Evolutionary conservation across 1,140 invertebrate species (phyloP), one percentile per base, ranked within the genome.

Genomic region (Drosophila obscura): DNA sequence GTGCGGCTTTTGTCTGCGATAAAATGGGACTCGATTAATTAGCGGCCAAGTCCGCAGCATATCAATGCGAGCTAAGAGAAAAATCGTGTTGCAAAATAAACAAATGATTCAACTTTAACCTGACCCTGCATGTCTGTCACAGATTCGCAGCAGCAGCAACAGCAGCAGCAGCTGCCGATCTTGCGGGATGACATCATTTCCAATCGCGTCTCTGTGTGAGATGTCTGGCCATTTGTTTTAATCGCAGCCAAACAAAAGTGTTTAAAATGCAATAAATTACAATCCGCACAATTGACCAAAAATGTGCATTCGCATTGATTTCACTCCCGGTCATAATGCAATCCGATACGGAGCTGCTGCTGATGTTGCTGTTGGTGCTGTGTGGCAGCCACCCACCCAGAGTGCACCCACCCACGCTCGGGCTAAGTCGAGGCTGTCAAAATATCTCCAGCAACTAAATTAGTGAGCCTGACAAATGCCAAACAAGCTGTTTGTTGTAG

Each of bases 101-200:
- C 76, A 90, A 90, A 90, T 91, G 89, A 89, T 91, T 91, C 89
- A 91, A 91, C 89, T 91, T 91, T 91, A 91, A 91, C 89, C 89
- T 91, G 89, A 91, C 89, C 89, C 89, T 89, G 89, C 76, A 88
- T 85, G 89, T 79, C 89, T 91, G 89, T 91, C 89, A 90, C 84
- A 71, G 63, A 77, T 67, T 63, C 52, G 62, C 79, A 77, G 52
- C 57, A 72, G 49, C 66, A 52, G 16, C 55, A 58, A 49, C 43
- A 46, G 48, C 22, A 35, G 61, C 8, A 9, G 9, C 35, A 39
- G 35, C 35, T 45, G 44, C 43, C 9, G 63, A 57, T 73, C 73
- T 65, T 65, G 71, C 46, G 61, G 51, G 56, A 82, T 87, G 82
- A 87, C 82, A 87, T 87, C 82, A 87, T 63, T 76, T 52, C 49